Base-by-base conservation (phyloP, 2,797 vertebrate genomes). In the Ptychadena robeensis region DNA sequence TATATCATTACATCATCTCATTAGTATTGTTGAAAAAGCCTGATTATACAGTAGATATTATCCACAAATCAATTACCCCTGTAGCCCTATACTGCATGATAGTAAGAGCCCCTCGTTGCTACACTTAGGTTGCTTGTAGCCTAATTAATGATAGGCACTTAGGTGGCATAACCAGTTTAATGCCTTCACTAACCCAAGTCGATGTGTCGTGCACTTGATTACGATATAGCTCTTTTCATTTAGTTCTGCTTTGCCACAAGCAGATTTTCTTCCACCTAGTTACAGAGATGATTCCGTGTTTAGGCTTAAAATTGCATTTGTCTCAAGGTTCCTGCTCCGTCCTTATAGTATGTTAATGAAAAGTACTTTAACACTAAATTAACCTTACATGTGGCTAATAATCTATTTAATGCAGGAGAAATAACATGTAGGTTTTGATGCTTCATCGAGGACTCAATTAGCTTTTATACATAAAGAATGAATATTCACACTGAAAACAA, bases 321-420 rank as follows among this genome's bases (percentile, higher is more conserved):
- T 85, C 71, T 63, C 67, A 40, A 68, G 73, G 71, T 80, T 80
- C 31, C 57, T 80, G 25, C 83, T 81, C 48, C 48, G 63, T 85
- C 79, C 66, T 76, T 85, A 85, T 80, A 76, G 78, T 71, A 71
- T 75, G 80, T 85, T 85, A 80, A 80, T 85, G 83, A 76, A 84
- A 85, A 85, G 83, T 85, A 81, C 83, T 85, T 85, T 85, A 85
- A 81, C 83, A 85, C 83, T 80, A 85, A 81, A 85, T 85, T 80
- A 85, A 85, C 83, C 83, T 85, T 85, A 81, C 83, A 80, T 85
- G 83, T 81, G 83, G 78, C 78, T 80, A 85, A 85, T 85, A 85
- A 85, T 85, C 78, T 85, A 85, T 85, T 85, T 85, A 85, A 85
- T 85, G 78, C 83, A 76, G 72, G 72, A 85, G 83, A 81, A 81